Evolutionary conservation across 2,113 vertebrate species (phyloP), one percentile per base, ranked within the genome.

Genomic region (Pitta sordida): DNA sequence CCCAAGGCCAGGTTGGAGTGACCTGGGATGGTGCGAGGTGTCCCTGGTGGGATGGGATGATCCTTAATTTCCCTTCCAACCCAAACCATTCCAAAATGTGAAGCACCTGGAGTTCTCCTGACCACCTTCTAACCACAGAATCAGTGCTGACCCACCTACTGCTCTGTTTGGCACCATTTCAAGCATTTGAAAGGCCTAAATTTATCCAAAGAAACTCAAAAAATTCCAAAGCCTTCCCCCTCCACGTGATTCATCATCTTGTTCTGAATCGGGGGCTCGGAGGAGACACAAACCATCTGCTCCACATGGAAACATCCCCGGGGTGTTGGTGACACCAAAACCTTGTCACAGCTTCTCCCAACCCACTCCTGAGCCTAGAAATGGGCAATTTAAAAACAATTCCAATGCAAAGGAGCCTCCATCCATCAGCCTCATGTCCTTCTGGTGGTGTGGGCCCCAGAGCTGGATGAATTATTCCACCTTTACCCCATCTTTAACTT

Each of bases 291-390:
- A 23, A 29, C 59, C 53, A 0, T 6, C n/a, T 46, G 58, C 18
- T 80, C 58, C 73, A 12, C 34, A 29, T 10, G 1, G 15, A 49
- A 59, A 55, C 0, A 12, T 9, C 27, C 14, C 36, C 5, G 0
- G 62, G 9, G 49, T 1, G 14, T 6, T 20, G 21, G 58, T 13
- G 37, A 46, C 59, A 32, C 65, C 2, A 5, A 51, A 73, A 69
- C 78, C 88, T 77, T 2, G 15, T 18, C 91, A 6, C 2, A 23
- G 64, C 7, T 37, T 30, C 73, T 37, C 37, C 68, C 9, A 7
- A 10, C 36, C n/a, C 58, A 1, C 43, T 80, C 49, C 59, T 13
- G 46, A 10, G 74, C 65, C 78, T 4, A 18, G 15, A 44, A 74
- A 24, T 4, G 32, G 75, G 41, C 46, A 63, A 67, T 74, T 88